A percentile compares a stretch with the other conserved stretches of the same genome.
These are phyloP conservation scores for Neotragus moschatus DNA, from an alignment of 2,113 vertebrate species.

Conservation along the genomic window DNA sequence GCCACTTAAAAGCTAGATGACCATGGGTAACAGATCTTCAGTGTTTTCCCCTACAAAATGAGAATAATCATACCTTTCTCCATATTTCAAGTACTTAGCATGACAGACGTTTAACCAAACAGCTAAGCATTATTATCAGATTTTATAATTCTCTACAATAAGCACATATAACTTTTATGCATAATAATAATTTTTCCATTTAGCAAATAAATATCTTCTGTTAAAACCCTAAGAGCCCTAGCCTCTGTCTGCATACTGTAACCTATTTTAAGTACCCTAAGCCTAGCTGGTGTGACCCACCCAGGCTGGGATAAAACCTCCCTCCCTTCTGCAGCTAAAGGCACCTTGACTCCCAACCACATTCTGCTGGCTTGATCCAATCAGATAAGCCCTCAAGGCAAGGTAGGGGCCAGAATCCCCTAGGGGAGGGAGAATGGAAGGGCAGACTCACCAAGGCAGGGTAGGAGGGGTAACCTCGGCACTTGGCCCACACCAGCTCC, in stretches of 20 bases:
- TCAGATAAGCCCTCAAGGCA: constrained; percentile 58
- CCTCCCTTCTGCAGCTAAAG: constrained; percentile 19
- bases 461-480: constrained; percentile 97
- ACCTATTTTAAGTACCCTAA: background rate
- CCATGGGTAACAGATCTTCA: background rate
- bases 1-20: background rate
- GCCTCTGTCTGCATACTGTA: background rate
- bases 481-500: constrained; percentile 98
- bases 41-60: background rate
- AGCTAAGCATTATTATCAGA: background rate
- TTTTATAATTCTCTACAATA: background rate
- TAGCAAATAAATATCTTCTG: background rate
- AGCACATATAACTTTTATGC: background rate
- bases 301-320: background rate
- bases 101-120: background rate
- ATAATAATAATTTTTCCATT: background rate
- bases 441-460: constrained; percentile 92
- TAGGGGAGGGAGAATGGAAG: constrained; percentile 24
- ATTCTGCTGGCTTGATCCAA: constrained; percentile 38
- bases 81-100: constrained; percentile 2
- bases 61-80: background rate
- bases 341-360: constrained; percentile 1
- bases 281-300: background rate
- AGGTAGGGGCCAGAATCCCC: constrained; percentile 13
- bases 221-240: background rate